Percentiles rank a stretch among this genome's conserved stretches.
Evolutionary conservation across 2,113 vertebrate species (phyloP).

Genomic region (Pedionomus torquatus): DNA sequence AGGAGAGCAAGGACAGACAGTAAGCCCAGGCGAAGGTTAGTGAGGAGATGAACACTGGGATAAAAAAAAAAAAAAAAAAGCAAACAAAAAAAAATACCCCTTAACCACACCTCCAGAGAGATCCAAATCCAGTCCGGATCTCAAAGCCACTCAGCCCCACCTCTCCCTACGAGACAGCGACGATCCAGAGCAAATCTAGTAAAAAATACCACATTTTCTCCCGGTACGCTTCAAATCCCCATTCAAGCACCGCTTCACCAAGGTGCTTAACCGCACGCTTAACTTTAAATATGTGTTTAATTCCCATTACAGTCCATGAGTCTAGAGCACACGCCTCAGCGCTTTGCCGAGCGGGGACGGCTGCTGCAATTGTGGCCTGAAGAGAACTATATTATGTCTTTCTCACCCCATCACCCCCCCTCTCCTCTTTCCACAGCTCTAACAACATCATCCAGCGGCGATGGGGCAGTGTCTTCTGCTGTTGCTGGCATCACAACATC

Average conservation of each 20-base stretch:
- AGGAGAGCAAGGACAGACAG: background rate
- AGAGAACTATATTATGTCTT: background rate
- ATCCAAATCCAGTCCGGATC: background rate
- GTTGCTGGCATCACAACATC: background rate
- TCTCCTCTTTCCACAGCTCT: background rate
- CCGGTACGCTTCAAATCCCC: background rate
- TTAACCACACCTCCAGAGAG: background rate
- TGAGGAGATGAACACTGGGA: background rate
- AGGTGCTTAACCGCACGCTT: background rate
- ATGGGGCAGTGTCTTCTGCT: background rate
- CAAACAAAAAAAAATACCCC: no score
- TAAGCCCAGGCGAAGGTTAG: background rate
- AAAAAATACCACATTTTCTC: background rate
- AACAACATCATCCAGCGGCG: rapidly evolving
- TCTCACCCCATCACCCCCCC: background rate
- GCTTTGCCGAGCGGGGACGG: background rate
- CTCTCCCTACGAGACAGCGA: background rate
- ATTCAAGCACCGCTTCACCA: background rate
- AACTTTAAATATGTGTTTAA: background rate
- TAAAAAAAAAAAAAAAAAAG: background rate
- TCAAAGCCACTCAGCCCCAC: background rate
- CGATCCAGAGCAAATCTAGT: background rate
- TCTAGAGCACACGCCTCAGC: background rate
- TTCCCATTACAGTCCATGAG: background rate
- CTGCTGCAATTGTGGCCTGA: background rate